Evolutionary conservation across 2,113 vertebrate species (phyloP).

Genomic region (Panurus biarmicus): DNA sequence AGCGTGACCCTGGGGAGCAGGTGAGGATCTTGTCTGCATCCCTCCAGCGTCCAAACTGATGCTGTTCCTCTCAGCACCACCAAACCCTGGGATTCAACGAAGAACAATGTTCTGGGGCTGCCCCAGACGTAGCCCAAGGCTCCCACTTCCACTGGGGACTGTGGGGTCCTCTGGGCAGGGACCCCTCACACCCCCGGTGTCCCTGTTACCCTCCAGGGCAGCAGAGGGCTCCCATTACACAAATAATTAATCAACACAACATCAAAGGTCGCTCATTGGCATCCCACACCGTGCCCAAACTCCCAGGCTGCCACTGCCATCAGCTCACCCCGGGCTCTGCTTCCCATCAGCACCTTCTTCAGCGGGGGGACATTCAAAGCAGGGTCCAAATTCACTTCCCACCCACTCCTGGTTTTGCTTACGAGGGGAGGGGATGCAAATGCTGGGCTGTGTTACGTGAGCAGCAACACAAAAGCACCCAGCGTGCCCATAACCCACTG

Average conservation of each 20-base stretch:
- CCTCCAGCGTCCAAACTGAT: accelerated
- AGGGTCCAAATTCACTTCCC: not conserved
- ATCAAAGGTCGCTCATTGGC: not conserved
- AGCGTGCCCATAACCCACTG: not conserved
- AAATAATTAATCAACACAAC: not conserved
- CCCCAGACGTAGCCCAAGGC: too few relatives aligned
- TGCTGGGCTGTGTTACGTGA: not conserved
- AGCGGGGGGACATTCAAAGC: not conserved
- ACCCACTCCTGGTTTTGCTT: accelerated
- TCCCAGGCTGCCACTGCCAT: not conserved
- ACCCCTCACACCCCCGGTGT: not conserved
- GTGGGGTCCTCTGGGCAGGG: not conserved
- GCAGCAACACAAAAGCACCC: accelerated
- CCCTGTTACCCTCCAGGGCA: not conserved
- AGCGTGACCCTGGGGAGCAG: not conserved
- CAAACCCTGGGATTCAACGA: not conserved
- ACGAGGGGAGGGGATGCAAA: not conserved
- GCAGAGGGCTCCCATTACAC: not conserved
- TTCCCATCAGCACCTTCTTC: not conserved
- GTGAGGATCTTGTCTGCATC: not conserved
- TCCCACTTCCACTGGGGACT: not conserved
- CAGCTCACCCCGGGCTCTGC: not conserved
- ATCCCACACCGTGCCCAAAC: accelerated
- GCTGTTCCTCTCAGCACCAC: not conserved
- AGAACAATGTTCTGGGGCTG: accelerated